Evolutionary conservation across 1,140 invertebrate genomes (phyloP), one percentile per base, ranked within the genome.

Genomic region (Drosophila quadrilineata): DNA sequence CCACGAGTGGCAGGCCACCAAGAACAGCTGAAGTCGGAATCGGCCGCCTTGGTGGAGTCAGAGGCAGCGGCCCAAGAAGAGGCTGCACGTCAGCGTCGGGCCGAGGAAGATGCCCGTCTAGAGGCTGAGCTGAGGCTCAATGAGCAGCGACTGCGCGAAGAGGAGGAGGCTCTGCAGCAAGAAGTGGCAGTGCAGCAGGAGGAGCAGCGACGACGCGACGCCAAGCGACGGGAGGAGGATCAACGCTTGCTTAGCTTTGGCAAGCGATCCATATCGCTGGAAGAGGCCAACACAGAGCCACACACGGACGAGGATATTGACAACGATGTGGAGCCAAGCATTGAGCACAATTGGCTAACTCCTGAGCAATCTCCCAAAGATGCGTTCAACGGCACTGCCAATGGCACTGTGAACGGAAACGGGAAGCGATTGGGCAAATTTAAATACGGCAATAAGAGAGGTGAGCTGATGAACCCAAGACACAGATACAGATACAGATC

Each of bases 361-460:
- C 75, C 79, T 16, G 75, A 88, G 24, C 72, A 88, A 45, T 88
- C 86, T 22, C 75, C 73, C 79, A 90, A 73, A 68, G 89, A 90
- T n/a, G n/a, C n/a, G 52, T 68, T 72, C 21, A 71, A 29, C 43
- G 65, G 29, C 9, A 59, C 59, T n/a, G 59, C 49, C 19, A 41
- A 53, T 24, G 53, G 56, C 28, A 52, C 26, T 38, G 67, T 29
- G 16, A 62, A 69, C 2, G 46, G 71, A 17, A 45, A 50, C 49
- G 89, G 91, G 66, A 90, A 89, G 54, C 90, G 90, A 73, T 87
- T 91, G 62, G 88, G 89, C 16, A 91, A 91, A 75, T 88, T 91
- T 33, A 91, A 91, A 62, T 90, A 91, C 67, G 89, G 91, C 52
- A 88, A 90, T 76, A 91, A 90, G 91, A 90, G 90, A 91, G 91